phyloP scores from a whole-genome alignment of 2,797 vertebrate genomes.

The Phalloptychus januarius region DNA sequence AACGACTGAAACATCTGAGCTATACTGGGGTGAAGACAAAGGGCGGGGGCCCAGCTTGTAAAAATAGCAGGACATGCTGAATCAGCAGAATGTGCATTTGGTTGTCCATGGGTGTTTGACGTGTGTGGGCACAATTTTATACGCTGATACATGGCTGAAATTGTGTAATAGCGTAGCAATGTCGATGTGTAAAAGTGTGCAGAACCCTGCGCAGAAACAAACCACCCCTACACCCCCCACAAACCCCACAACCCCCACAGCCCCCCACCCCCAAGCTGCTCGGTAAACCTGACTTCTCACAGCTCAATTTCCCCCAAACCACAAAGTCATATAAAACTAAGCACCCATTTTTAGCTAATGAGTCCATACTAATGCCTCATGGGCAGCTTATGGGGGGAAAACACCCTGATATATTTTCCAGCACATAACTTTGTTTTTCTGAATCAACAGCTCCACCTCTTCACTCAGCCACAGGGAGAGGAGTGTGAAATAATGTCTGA shows the following conservation, averaged over 20 bases:
- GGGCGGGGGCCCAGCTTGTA: conserved; percentile 59
- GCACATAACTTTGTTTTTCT: conserved; percentile 67
- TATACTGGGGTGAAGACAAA: conserved; percentile 61
- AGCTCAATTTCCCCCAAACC: conserved; percentile 71
- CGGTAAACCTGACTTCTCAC: conserved; percentile 61
- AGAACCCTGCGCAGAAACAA: conserved; percentile 69
- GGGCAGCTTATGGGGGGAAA: conserved; percentile 67
- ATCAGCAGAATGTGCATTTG: conserved; percentile 54
- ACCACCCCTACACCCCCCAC: conserved; percentile 41
- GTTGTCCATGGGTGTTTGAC: conserved; percentile 12
- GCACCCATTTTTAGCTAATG: conserved; percentile 63
- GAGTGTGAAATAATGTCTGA: conserved; percentile 54
- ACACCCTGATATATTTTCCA: conserved; percentile 72
- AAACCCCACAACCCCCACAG: no score
- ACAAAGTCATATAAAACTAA: conserved; percentile 74
- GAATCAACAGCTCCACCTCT: conserved; percentile 64
- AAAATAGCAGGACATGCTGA: conserved; percentile 75
- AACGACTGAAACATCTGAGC: conserved; percentile 54
- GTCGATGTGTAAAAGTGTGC: conserved; percentile 47
- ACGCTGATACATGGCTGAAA: conserved; percentile 23
- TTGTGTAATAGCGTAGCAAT: conserved; percentile 21
- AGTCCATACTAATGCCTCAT: conserved; percentile 59
- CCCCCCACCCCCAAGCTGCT: conserved; percentile 48
- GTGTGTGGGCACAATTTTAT: conserved; percentile 39
- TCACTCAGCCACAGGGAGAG: conserved; percentile 24